A percentile compares a stretch with the other conserved stretches of the same genome.
Conservation (phyloP, 2,113 vertebrate species). For the Merops nubicus region DNA sequence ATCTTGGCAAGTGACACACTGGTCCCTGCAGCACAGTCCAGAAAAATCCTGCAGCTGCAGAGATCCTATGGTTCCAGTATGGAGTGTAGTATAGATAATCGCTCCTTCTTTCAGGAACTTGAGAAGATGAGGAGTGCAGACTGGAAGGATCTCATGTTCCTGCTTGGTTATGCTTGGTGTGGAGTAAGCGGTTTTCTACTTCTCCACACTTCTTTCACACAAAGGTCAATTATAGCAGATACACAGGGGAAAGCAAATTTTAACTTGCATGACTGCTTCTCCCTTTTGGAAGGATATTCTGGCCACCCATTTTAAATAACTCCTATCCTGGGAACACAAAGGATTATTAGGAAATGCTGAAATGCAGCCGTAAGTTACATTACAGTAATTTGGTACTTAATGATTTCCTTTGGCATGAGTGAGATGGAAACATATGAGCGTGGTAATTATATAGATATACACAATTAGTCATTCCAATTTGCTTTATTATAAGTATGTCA, state of each 20-base stretch:
- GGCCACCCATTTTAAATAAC: not conserved
- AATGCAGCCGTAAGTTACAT: not conserved
- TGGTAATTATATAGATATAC: not conserved
- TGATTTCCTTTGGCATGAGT: conserved; percentile 5
- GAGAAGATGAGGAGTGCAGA: not conserved
- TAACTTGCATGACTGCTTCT: not conserved
- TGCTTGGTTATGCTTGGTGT: not conserved
- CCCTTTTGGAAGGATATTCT: not conserved
- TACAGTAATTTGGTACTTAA: conserved; percentile 6
- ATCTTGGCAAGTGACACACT: not conserved
- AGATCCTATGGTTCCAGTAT: not conserved
- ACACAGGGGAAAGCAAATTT: not conserved
- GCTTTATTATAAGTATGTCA: not conserved
- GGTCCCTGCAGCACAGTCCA: not conserved
- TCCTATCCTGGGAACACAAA: not conserved
- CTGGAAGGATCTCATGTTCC: not conserved
- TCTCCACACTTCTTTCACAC: not conserved
- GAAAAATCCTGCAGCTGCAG: not conserved
- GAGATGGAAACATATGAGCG: conserved; percentile 5
- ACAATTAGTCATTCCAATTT: conserved; percentile 28
- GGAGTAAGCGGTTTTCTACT: not conserved
- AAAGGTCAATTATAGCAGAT: not conserved
- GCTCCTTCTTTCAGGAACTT: not conserved
- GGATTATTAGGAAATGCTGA: not conserved
- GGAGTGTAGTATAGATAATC: not conserved